Percentiles rank a stretch among this genome's conserved stretches.
Conservation (phyloP, 2,797 vertebrate species). For the Chlorospingus semifuscus region DNA sequence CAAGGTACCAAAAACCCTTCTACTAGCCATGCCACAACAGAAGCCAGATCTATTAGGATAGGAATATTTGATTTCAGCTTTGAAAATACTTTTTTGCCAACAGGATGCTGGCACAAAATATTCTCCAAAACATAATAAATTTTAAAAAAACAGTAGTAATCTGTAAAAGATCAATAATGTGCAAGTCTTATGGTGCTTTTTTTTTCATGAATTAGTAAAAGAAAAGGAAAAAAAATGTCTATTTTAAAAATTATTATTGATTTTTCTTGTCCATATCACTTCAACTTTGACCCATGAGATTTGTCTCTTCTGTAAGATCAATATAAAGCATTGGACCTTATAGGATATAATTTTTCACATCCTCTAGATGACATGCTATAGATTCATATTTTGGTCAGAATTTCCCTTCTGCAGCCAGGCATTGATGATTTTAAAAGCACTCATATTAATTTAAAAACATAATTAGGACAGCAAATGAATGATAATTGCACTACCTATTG, state of each 20-base stretch:
- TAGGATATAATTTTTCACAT: slow-evolving; percentile 60
- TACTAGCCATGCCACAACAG: not conserved
- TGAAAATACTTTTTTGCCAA: not conserved
- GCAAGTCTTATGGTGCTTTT: not conserved
- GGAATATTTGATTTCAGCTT: not conserved
- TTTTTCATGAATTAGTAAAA: slow-evolving; percentile 54
- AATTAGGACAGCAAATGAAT: not conserved
- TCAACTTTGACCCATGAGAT: slow-evolving; percentile 65
- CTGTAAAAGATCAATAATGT: not conserved
- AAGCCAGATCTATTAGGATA: not conserved
- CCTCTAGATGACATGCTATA: not conserved
- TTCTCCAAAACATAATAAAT: not conserved
- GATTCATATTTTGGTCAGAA: slow-evolving; percentile 30
- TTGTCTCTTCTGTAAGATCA: slow-evolving; percentile 59
- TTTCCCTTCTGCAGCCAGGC: not conserved
- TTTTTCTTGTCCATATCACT: slow-evolving; percentile 52
- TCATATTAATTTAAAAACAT: not conserved
- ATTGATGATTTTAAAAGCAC: not conserved
- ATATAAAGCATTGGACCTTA: slow-evolving; percentile 61
- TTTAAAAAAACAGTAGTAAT: not conserved
- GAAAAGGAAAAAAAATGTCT: slow-evolving; percentile 10
- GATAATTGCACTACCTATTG: not conserved
- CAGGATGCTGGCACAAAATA: not conserved
- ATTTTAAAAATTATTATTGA: slow-evolving; percentile 67
- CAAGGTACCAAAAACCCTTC: not conserved